These are phyloP conservation scores for Nibea albiflora DNA, from an alignment of 2,113 vertebrate genomes.

Conservation along the genomic window DNA sequence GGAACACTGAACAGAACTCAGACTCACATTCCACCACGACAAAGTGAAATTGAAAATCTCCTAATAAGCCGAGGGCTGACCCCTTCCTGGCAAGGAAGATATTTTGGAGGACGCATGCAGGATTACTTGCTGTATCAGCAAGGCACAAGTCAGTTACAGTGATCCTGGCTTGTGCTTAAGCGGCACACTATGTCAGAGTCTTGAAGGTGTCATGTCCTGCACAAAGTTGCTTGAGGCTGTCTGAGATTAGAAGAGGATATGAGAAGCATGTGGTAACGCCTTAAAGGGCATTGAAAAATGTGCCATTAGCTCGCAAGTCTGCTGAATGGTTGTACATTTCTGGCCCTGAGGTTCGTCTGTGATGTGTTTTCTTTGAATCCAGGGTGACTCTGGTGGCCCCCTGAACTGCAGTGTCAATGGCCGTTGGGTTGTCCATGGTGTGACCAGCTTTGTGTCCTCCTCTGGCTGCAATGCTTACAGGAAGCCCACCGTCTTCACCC, in stretches of 20 bases:
- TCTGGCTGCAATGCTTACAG: conserved; percentile 84
- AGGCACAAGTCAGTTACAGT: conserved; percentile 51
- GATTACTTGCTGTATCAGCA: conserved; percentile 66
- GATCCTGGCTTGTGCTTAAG: conserved; percentile 55
- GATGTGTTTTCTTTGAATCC: conserved; percentile 5
- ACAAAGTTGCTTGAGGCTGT: conserved; percentile 34
- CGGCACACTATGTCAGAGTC: conserved; percentile 56
- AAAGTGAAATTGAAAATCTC: conserved; percentile 27
- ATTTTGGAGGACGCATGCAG: conserved; percentile 50
- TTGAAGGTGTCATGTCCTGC: conserved; percentile 29
- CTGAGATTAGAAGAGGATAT: conserved; percentile 20
- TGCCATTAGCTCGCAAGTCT: background rate
- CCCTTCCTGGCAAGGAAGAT: conserved; percentile 58
- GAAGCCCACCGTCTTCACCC: conserved; percentile 94
- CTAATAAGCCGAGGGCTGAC: conserved; percentile 46
- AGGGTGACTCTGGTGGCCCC: conserved; percentile 94
- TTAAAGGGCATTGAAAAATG: background rate
- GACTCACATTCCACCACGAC: conserved; percentile 12
- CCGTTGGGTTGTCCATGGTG: conserved; percentile 86
- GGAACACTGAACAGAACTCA: conserved; percentile 15
- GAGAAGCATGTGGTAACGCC: background rate
- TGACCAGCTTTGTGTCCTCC: conserved; percentile 92
- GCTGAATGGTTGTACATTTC: background rate
- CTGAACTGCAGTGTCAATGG: conserved; percentile 88
- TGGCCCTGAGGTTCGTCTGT: background rate